A percentile compares a stretch with the other conserved stretches of the same genome.
phyloP scores from a whole-genome alignment of 2,113 vertebrate genomes.

The Bolborhynchus lineola region DNA sequence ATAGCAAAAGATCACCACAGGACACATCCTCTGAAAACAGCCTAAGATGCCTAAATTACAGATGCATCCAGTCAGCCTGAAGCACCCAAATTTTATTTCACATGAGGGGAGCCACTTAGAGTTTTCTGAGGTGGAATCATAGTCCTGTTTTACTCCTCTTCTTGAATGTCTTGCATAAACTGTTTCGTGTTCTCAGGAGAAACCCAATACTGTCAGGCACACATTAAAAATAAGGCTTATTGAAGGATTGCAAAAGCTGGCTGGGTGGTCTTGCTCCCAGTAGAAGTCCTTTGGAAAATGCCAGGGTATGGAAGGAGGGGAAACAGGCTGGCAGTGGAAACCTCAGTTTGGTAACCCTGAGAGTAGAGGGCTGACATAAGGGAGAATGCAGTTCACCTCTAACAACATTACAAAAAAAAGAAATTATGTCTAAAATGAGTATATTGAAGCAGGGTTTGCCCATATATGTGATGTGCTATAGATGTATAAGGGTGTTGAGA shows the following conservation, averaged over 20 bases:
- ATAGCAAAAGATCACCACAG: not conserved
- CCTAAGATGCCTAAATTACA: no score
- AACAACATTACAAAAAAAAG: rapidly evolving
- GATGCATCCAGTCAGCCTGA: not conserved
- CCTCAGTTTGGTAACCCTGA: not conserved
- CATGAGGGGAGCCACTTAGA: not conserved
- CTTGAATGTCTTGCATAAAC: not conserved
- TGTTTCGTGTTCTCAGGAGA: not conserved
- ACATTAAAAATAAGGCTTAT: not conserved
- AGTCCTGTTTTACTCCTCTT: not conserved
- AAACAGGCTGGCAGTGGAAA: not conserved
- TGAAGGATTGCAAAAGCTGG: not conserved
- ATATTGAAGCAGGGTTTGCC: not conserved
- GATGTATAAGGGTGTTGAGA: not conserved
- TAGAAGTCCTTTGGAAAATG: not conserved
- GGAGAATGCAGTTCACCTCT: not conserved
- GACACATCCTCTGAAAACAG: no score
- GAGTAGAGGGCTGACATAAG: not conserved
- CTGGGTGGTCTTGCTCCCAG: not conserved
- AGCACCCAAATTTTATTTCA: not conserved
- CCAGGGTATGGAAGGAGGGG: not conserved
- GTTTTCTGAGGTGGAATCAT: not conserved
- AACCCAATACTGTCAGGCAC: not conserved
- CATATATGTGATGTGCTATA: rapidly evolving
- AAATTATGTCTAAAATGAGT: not conserved